Conservation (phyloP, 92 coral and sea anemone species). For the Nematostella vectensis region DNA sequence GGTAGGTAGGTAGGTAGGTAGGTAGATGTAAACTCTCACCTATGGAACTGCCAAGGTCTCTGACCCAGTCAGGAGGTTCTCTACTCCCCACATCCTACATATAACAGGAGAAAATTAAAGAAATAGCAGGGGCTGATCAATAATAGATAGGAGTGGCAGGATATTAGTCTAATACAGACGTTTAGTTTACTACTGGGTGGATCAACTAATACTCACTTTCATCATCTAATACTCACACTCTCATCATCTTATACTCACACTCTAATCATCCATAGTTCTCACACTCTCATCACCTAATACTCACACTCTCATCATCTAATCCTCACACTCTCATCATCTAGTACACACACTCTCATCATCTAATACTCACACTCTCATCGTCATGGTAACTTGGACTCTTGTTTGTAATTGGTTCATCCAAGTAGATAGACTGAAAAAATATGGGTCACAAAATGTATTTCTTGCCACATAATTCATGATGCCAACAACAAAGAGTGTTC, state of each 20-base stretch:
- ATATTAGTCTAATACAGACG: too few relatives aligned
- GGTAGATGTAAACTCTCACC: conserved; percentile 43
- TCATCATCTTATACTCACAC: background rate
- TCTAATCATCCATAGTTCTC: background rate
- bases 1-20: too few relatives aligned
- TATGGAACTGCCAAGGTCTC: conserved; percentile 74
- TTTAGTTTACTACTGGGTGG: too few relatives aligned
- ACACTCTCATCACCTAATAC: background rate
- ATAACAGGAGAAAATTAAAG: conserved; percentile 1
- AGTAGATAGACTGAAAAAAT: conserved; percentile 66
- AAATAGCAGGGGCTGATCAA: conserved; percentile 1
- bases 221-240: background rate
- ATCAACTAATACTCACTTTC: background rate
- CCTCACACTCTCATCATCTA: background rate
- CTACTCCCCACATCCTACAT: conserved; percentile 77
- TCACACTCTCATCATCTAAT: too few relatives aligned
- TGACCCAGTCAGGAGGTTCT: conserved; percentile 95
- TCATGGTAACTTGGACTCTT: conserved; percentile 34
- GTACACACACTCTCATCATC: background rate
- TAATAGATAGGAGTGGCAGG: too few relatives aligned
- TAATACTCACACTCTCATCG: background rate
- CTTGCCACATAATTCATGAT: too few relatives aligned
- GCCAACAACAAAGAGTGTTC: too few relatives aligned
- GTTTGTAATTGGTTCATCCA: conserved; percentile 75
- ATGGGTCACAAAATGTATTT: too few relatives aligned